Conservation (phyloP, 1,140 invertebrate species). For the Rhagoletis zephyria region DNA sequence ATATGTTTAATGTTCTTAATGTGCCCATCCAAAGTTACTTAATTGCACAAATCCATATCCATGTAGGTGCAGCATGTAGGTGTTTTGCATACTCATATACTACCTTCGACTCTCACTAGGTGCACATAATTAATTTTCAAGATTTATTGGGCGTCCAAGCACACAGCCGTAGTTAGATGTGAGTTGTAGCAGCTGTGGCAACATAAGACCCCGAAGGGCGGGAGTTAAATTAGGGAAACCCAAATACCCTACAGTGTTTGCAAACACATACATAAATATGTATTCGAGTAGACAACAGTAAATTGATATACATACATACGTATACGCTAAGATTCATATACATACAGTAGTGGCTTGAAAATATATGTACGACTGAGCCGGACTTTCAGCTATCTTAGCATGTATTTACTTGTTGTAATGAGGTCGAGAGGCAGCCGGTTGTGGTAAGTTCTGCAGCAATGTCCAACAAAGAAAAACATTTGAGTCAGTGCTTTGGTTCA, state of each 20-base stretch:
- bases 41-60: too few relatives aligned
- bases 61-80: not conserved
- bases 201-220: not conserved
- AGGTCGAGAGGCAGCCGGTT: slow-evolving; percentile 36
- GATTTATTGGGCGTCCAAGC: slow-evolving; percentile 24
- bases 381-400: not conserved
- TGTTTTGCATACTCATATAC: slow-evolving; percentile 15
- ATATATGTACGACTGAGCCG: not conserved
- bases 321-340: too few relatives aligned
- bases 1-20: too few relatives aligned
- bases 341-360: not conserved
- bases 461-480: too few relatives aligned
- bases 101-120: not conserved
- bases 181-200: slow-evolving; percentile 40
- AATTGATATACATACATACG: too few relatives aligned
- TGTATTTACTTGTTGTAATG: not conserved
- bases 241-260: not conserved
- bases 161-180: not conserved
- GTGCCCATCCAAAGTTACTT: too few relatives aligned
- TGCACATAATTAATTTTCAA: slow-evolving; percentile 42
- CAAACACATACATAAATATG: not conserved
- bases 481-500: not conserved
- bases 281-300: not conserved
- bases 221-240: not conserved
- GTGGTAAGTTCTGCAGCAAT: not conserved